Base-by-base conservation (phyloP, 92 coral and sea anemone genomes). In the Isaurus tuberculatus region DNA sequence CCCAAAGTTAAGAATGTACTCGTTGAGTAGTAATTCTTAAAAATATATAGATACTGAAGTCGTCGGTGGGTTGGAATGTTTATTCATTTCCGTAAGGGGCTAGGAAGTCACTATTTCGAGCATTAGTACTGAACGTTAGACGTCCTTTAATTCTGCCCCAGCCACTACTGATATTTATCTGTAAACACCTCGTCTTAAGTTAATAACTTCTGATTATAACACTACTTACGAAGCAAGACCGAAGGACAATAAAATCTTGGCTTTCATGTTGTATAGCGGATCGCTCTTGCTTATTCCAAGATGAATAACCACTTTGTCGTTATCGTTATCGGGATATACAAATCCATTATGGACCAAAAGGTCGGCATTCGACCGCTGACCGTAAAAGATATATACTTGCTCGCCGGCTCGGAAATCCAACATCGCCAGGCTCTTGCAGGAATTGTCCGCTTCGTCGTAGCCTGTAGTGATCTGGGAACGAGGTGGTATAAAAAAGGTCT, bases 231-330 rank as follows among this genome's bases (percentile, higher is more conserved):
- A 86, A 25, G 94, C 86, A 75, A 94, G 49, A 28, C 91, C 90
- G 53, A 89, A 36, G 55, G 89, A 60, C 17, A 91, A 84, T 57
- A 94, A 80, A 70, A 94, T 86, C 71, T 86, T 90, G 22, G 93
- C 98, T 84, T 96, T 96, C 92, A 90, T 85, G 23, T 81, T 87
- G 81, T 94, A 94, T 43, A 94, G 89, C 28, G 93, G 85, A 65
- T 96, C 99, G 83, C 95, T 94, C 84, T 65, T 92, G 81, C 99
- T 96, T 25, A 96, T 94, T 53, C 99, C 99, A 36, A 96, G 95
- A 57, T 88, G 92, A 55, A 96, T 88, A 42, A 75, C 83, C 14
- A 94, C 92, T 58, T 80, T 88, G 64, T 96, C 99, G 43, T 94
- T 87, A n/a, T 74, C 43, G 66, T 94, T 94, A 33, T 85, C 93